Evolutionary conservation across 2,113 vertebrate genomes (phyloP).

Genomic region (Dicaeum eximium): DNA sequence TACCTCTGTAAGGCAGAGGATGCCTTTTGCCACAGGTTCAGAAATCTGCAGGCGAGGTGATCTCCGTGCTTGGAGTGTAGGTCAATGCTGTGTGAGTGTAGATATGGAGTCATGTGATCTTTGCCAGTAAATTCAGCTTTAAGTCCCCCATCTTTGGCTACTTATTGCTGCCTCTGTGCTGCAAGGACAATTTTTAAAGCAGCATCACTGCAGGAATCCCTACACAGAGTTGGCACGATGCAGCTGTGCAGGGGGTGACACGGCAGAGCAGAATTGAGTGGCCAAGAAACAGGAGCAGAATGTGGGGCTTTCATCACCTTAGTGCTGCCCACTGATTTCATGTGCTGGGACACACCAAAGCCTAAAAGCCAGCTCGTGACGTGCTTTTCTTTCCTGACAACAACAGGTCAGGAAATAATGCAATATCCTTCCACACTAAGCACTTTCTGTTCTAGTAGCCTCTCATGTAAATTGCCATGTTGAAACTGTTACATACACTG

Average conservation of each 20-base stretch:
- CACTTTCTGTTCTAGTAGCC: not conserved
- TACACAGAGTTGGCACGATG: not conserved
- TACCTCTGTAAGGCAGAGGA: not conserved
- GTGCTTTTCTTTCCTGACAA: slow-evolving; percentile 12
- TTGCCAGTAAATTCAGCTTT: not conserved
- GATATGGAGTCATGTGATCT: not conserved
- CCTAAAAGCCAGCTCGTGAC: not conserved
- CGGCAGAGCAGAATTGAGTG: accelerated
- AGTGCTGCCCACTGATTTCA: not conserved
- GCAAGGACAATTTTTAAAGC: not conserved
- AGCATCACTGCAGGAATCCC: not conserved
- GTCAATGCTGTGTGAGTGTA: not conserved
- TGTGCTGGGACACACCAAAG: not conserved
- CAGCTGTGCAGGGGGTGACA: not conserved
- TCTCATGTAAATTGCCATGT: not conserved
- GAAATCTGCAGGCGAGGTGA: not conserved
- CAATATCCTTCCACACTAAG: slow-evolving; percentile 15
- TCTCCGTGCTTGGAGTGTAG: not conserved
- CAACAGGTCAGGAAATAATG: slow-evolving; percentile 23
- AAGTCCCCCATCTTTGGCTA: not conserved
- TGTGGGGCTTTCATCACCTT: not conserved
- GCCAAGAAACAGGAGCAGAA: not conserved
- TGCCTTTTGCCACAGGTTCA: not conserved
- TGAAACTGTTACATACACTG: not conserved
- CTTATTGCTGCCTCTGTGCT: not conserved